phyloP scores from a whole-genome alignment of 2,797 vertebrate species.

The Muscicapa striata region DNA sequence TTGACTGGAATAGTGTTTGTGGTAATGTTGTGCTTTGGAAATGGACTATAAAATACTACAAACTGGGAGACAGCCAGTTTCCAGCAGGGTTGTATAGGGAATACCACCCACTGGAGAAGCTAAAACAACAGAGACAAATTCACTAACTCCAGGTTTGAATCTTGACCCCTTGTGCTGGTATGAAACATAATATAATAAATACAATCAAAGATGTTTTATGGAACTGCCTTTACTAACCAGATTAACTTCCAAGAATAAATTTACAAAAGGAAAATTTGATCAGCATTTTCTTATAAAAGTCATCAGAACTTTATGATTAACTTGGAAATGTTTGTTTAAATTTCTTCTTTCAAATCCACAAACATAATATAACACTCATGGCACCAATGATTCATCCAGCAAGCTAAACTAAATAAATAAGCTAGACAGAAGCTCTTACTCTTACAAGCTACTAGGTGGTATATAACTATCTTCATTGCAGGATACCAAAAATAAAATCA shows the following conservation, averaged over 20 bases:
- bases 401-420: background rate
- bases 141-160: background rate
- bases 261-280: background rate
- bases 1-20: background rate
- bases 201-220: background rate
- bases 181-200: background rate
- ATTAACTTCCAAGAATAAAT: constrained; percentile 9
- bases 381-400: background rate
- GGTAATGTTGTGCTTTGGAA: background rate
- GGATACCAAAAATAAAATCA: background rate
- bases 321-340: background rate
- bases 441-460: background rate
- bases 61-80: background rate
- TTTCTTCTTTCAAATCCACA: background rate
- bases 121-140: background rate
- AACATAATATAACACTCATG: background rate
- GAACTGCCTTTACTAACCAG: background rate
- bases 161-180: background rate
- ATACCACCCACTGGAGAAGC: background rate
- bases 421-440: background rate
- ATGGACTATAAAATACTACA: background rate
- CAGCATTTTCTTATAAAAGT: background rate
- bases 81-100: background rate
- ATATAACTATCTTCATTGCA: background rate
- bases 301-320: background rate